A percentile compares a stretch with the other conserved stretches of the same genome.
Evolutionary conservation across 1,140 invertebrate genomes (phyloP).

Genomic region (Cephus cinctus): DNA sequence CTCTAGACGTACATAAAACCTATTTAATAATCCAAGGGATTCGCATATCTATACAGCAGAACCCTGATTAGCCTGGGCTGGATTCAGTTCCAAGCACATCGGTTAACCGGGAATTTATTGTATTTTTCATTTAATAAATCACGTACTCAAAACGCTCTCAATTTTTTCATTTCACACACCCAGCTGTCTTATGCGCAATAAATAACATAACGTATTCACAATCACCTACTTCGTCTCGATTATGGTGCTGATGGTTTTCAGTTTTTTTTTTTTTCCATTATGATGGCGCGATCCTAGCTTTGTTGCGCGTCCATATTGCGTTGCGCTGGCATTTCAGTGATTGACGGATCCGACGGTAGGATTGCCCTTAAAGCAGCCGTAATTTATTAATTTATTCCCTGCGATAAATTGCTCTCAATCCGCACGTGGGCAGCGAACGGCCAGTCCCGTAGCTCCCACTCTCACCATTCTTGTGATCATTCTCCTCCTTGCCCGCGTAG

Average conservation of each 20-base stretch:
- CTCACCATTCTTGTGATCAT: neutral
- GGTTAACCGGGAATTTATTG: too few relatives aligned
- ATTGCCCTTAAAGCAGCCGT: constrained; percentile 7
- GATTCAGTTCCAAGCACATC: too few relatives aligned
- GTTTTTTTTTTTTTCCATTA: neutral
- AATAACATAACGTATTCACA: neutral
- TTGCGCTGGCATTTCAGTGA: neutral
- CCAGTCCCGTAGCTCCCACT: constrained; percentile 9
- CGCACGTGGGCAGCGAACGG: constrained; percentile 23
- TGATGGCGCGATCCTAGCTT: neutral
- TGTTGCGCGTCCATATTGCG: neutral
- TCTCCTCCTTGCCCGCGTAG: neutral
- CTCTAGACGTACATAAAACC: too few relatives aligned
- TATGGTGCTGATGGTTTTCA: neutral
- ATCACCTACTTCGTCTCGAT: neutral
- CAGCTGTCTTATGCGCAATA: neutral
- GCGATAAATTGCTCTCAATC: constrained; percentile 32
- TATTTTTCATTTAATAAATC: too few relatives aligned
- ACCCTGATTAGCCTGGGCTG: too few relatives aligned
- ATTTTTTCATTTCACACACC: neutral
- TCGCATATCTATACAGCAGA: too few relatives aligned
- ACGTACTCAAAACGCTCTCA: too few relatives aligned
- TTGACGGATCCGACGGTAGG: neutral
- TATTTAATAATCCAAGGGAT: too few relatives aligned
- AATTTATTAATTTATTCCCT: constrained; percentile 36